Percentiles rank a stretch among this genome's conserved stretches.
Conservation (phyloP, 2,797 vertebrate genomes). For the Synanceia verrucosa region DNA sequence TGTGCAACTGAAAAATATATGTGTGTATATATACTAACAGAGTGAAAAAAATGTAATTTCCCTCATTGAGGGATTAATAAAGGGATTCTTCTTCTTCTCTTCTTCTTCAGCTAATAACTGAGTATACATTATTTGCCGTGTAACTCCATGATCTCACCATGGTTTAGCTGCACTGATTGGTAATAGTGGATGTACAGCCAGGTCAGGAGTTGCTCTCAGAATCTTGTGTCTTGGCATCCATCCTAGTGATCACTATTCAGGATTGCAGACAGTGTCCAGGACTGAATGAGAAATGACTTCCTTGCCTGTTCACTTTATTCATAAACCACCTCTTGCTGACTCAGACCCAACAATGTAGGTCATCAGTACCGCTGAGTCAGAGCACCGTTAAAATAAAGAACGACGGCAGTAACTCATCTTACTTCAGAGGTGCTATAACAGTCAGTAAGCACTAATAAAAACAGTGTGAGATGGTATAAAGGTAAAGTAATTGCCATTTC, state of each 20-base stretch:
- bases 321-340: conserved; percentile 34
- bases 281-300: background rate
- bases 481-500: background rate
- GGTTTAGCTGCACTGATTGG: background rate
- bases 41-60: no score
- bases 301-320: conserved; percentile 5
- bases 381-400: conserved; percentile 17
- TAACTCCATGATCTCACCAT: background rate
- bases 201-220: background rate
- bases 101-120: background rate
- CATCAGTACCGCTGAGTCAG: conserved; percentile 55
- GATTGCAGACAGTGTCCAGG: conserved; percentile 11
- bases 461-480: background rate
- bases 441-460: background rate
- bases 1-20: no score
- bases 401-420: conserved; percentile 30
- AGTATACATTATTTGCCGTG: background rate
- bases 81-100: no score
- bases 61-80: no score
- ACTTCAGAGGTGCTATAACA: background rate
- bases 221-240: background rate
- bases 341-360: conserved; percentile 20
- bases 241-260: conserved; percentile 21
- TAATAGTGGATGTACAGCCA: background rate
- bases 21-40: no score